phyloP scores from a whole-genome alignment of 2,797 vertebrate genomes.

The Molossus alvarezi region DNA sequence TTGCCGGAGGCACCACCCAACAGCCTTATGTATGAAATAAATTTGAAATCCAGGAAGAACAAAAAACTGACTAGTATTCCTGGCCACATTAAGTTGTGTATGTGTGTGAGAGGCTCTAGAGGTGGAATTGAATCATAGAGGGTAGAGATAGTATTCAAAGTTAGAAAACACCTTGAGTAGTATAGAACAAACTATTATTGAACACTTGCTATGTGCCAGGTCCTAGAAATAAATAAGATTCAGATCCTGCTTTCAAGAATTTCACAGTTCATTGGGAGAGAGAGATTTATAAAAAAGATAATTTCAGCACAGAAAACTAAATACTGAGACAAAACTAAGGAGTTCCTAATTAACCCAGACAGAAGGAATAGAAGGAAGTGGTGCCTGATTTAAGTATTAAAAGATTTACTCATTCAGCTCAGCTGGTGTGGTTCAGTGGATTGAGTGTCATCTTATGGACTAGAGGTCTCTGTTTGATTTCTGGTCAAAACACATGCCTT shows the following conservation, averaged over 20 bases:
- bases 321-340: not conserved
- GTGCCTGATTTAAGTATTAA: conserved; percentile 13
- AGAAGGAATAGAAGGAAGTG: not conserved
- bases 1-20: not conserved
- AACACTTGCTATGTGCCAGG: not conserved
- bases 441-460: too few relatives aligned
- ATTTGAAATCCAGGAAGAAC: conserved; percentile 19
- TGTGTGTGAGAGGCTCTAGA: not conserved
- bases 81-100: not conserved
- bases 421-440: too few relatives aligned
- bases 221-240: conserved; percentile 65
- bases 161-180: conserved; percentile 20
- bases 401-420: not conserved
- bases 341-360: not conserved
- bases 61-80: not conserved
- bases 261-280: conserved; percentile 13
- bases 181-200: not conserved
- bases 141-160: not conserved
- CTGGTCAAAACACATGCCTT: too few relatives aligned
- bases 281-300: conserved; percentile 26
- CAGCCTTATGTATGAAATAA: conserved; percentile 27
- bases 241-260: not conserved
- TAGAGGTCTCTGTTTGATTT: too few relatives aligned
- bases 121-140: not conserved
- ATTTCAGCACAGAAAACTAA: conserved; percentile 43